Percentiles rank a stretch among this genome's conserved stretches.
phyloP scores from a whole-genome alignment of 2,888 invertebrate genomes.

The Hermaeophaga mercurialis region DNA sequence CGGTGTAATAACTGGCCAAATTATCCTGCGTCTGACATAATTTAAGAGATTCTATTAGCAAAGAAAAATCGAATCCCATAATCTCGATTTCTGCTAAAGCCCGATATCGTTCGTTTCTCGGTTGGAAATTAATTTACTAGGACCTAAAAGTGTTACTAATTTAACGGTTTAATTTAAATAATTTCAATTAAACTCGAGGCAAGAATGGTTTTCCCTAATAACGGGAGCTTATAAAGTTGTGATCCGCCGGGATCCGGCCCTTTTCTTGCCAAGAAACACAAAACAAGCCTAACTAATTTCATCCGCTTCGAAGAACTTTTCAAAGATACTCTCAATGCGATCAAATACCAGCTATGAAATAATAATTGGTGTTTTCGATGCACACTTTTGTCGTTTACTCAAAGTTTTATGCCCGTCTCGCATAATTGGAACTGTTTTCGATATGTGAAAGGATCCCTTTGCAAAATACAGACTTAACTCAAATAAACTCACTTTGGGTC shows the following conservation, averaged over 20 bases:
- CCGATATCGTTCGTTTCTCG: conserved; percentile 7
- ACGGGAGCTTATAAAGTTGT: conserved; percentile 35
- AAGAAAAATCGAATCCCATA: conserved; percentile 16
- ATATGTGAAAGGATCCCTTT: background rate
- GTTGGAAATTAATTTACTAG: conserved; percentile 25
- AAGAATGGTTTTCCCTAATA: conserved; percentile 32
- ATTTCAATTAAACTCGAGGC: conserved; percentile 42
- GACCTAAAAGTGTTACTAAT: conserved; percentile 25
- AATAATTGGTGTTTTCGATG: conserved; percentile 15
- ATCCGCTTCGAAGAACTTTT: conserved; percentile 20
- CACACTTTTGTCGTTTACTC: conserved; percentile 8
- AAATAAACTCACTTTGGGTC: too few species aligned
- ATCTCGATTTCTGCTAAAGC: conserved; percentile 18
- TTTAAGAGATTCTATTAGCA: conserved; percentile 19
- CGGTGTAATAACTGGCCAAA: too few species aligned
- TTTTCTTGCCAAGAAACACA: conserved; percentile 31
- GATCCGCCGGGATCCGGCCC: conserved; percentile 25
- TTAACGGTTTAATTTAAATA: conserved; percentile 39
- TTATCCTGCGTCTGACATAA: background rate
- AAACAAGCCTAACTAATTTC: conserved; percentile 30
- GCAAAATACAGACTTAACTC: background rate
- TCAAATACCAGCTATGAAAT: conserved; percentile 22
- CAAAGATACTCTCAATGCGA: conserved; percentile 23
- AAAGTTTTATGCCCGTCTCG: background rate
- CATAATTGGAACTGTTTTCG: conserved; percentile 6